These are phyloP conservation scores for Macrophya alboannulata DNA, from an alignment of 2,888 invertebrate species.

Conservation along the genomic window DNA sequence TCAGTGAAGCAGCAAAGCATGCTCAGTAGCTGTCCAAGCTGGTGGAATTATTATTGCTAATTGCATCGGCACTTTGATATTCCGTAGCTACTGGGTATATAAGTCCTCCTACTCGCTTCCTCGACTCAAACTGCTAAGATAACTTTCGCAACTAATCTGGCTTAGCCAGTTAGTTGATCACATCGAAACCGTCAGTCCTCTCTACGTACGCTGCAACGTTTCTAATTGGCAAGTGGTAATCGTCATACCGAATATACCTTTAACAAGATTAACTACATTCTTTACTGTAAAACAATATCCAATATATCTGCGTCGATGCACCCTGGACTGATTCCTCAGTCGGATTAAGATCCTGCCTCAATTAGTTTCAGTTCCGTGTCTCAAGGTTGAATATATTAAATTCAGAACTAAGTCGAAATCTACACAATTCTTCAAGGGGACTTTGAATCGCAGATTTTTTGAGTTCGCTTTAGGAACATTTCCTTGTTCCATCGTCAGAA, in stretches of 20 bases:
- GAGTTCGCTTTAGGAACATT: background rate
- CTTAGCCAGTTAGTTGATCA: slow-evolving; percentile 45
- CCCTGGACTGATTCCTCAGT: background rate
- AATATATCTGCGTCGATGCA: background rate
- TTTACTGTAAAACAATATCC: background rate
- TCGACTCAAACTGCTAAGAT: slow-evolving; percentile 11
- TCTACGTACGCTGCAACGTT: slow-evolving; percentile 2
- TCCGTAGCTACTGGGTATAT: slow-evolving; percentile 62
- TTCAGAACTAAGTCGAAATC: background rate
- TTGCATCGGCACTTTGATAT: slow-evolving; percentile 73
- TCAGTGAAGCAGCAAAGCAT: slow-evolving; percentile 42
- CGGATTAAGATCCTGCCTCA: no score
- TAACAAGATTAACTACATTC: slow-evolving; percentile 9
- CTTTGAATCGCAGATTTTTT: background rate
- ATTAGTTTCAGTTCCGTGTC: background rate
- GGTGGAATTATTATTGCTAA: slow-evolving; percentile 73
- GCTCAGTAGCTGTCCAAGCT: slow-evolving; percentile 58
- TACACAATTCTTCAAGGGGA: background rate
- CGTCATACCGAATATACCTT: background rate
- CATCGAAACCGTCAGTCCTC: slow-evolving; percentile 30
- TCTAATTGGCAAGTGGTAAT: slow-evolving; percentile 46
- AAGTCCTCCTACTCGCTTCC: slow-evolving; percentile 41
- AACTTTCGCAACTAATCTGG: slow-evolving; percentile 53
- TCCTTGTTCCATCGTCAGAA: background rate
- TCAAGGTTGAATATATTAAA: no score